These are phyloP conservation scores for Rousettus madagascariensis DNA, from an alignment of 2,797 vertebrate genomes.

Conservation along the genomic window DNA sequence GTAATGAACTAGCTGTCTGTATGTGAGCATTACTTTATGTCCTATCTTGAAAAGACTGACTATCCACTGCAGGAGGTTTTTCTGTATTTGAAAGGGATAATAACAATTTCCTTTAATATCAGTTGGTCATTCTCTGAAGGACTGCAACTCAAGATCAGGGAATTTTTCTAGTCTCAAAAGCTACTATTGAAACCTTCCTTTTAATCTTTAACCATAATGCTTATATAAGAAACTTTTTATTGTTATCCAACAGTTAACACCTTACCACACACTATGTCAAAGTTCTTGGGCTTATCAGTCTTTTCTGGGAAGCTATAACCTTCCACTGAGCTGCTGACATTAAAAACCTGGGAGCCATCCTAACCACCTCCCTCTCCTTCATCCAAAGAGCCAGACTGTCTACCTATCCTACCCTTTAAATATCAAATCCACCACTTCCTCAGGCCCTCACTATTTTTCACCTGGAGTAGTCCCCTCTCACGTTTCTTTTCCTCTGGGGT, in stretches of 20 bases:
- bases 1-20: not conserved
- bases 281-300: conserved; percentile 52
- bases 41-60: not conserved
- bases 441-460: not conserved
- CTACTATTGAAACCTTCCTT: not conserved
- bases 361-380: not conserved
- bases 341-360: not conserved
- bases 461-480: not conserved
- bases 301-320: not conserved
- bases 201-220: conserved; percentile 60
- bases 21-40: not conserved
- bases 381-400: not conserved
- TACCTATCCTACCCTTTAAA: not conserved
- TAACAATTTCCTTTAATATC: not conserved
- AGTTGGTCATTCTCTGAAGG: conserved; percentile 1
- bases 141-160: not conserved
- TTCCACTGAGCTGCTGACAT: not conserved
- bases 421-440: not conserved
- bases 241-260: conserved; percentile 47
- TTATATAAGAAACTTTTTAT: conserved; percentile 45
- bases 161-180: not conserved
- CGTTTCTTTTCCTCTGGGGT: not conserved
- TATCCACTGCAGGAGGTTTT: not conserved
- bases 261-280: conserved; percentile 37
- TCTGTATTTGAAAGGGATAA: not conserved